Percentiles rank a stretch among this genome's conserved stretches.
These are phyloP conservation scores for Propsilocerus akamusi DNA, from an alignment of 1,140 invertebrate genomes.

Conservation along the genomic window DNA sequence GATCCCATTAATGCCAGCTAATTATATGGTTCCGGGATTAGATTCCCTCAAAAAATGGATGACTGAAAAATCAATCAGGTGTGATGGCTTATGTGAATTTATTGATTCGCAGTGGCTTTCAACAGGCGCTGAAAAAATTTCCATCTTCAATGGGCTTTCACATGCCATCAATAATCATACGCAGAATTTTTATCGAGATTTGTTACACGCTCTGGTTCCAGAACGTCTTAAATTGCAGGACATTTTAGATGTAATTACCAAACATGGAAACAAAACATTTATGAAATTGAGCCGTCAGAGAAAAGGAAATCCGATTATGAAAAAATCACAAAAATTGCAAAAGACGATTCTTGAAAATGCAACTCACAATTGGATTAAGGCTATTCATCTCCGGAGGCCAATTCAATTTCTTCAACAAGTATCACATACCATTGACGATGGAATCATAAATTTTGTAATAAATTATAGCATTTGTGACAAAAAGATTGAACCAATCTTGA, in stretches of 20 bases:
- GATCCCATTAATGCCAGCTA: slow-evolving; percentile 7
- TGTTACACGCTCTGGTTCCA: background rate
- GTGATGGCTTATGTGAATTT: slow-evolving; percentile 4
- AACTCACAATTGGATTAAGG: slow-evolving; percentile 7
- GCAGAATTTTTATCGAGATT: slow-evolving; percentile 6
- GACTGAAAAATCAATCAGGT: slow-evolving; percentile 4
- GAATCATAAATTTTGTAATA: background rate
- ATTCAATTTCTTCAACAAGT: slow-evolving; percentile 7
- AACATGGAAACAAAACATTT: slow-evolving; percentile 4
- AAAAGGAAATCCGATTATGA: background rate
- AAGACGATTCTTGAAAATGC: slow-evolving; percentile 6
- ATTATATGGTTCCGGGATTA: slow-evolving; percentile 6
- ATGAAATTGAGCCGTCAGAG: background rate
- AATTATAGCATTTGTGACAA: background rate
- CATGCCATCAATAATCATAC: slow-evolving; percentile 5
- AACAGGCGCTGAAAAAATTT: slow-evolving; percentile 7
- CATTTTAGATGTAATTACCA: slow-evolving; percentile 2
- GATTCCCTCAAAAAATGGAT: slow-evolving; percentile 8
- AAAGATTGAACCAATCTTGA: background rate
- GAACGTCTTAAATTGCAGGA: background rate
- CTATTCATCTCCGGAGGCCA: slow-evolving; percentile 7
- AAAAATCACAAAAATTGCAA: slow-evolving; percentile 2
- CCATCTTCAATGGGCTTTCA: slow-evolving; percentile 7
- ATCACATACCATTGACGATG: slow-evolving; percentile 8
- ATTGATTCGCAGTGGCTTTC: slow-evolving; percentile 6